Evolutionary conservation across 2,797 vertebrate species (phyloP).

Genomic region (Pseudochirops cupreus): DNA sequence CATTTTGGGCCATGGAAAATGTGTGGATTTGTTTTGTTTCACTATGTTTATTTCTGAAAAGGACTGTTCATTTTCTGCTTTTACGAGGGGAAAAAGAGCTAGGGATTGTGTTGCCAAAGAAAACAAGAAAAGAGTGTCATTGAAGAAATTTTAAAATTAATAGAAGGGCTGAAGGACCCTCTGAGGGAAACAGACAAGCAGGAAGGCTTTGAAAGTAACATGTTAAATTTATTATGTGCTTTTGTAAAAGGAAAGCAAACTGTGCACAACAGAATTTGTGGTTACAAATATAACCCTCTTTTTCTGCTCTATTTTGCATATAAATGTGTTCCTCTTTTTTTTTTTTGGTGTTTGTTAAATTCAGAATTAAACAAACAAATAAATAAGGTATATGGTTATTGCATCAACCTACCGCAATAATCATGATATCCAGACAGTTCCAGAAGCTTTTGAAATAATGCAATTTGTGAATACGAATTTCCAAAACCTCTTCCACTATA

Average conservation of each 20-base stretch:
- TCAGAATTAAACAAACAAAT: neutral
- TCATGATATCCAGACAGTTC: conserved; percentile 97
- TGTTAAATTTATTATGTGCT: neutral
- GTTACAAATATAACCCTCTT: neutral
- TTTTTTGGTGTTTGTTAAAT: neutral
- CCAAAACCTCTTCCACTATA: conserved; percentile 95
- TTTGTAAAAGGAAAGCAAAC: neutral
- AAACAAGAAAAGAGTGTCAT: neutral
- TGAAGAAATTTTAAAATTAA: neutral
- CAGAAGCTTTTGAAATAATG: conserved; percentile 96
- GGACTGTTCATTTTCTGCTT: neutral
- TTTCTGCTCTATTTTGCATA: neutral
- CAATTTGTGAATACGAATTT: conserved; percentile 94
- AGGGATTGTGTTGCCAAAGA: neutral
- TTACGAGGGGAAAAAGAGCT: neutral
- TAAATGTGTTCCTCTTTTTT: neutral
- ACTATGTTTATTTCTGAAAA: neutral
- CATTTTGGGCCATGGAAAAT: neutral
- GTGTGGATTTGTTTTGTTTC: neutral
- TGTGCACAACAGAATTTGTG: neutral
- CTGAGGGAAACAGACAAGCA: neutral
- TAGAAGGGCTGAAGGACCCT: neutral
- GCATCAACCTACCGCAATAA: conserved; percentile 89
- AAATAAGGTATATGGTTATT: neutral
- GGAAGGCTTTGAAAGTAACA: neutral